These are phyloP conservation scores for Ia io DNA, from an alignment of 2,113 vertebrate species.

Conservation along the genomic window DNA sequence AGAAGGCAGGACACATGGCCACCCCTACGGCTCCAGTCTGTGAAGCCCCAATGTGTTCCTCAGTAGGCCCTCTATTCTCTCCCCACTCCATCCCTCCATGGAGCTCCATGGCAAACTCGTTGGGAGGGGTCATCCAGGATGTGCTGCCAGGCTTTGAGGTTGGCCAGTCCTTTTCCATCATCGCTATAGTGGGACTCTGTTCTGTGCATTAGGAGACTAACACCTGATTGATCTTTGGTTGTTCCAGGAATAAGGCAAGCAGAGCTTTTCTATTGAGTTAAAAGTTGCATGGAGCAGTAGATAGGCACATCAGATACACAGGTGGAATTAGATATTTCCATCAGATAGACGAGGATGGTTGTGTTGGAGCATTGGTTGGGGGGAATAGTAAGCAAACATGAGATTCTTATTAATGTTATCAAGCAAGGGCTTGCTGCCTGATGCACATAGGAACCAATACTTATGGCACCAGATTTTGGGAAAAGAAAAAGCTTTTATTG, in stretches of 20 bases:
- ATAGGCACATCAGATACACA: background rate
- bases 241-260: background rate
- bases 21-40: too few relatives aligned
- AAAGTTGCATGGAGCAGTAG: background rate
- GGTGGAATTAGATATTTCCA: background rate
- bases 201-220: background rate
- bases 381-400: background rate
- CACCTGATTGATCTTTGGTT: background rate
- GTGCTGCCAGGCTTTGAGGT: background rate
- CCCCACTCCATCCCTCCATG: too few relatives aligned
- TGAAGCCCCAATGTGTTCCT: background rate
- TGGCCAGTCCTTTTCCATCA: background rate
- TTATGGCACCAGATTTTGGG: background rate
- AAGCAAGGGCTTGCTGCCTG: background rate
- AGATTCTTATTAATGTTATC: background rate
- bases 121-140: background rate
- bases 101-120: background rate
- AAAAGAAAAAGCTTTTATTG: background rate
- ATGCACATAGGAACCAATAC: background rate
- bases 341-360: background rate
- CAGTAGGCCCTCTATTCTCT: background rate
- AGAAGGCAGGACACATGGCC: background rate
- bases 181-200: accelerated
- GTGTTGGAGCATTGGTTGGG: too few relatives aligned
- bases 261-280: background rate